Evolutionary conservation across 35 echinoderm and acorn worm species (phyloP), one percentile per base, ranked within the genome.

Genomic region (Holothuria glaberrima): DNA sequence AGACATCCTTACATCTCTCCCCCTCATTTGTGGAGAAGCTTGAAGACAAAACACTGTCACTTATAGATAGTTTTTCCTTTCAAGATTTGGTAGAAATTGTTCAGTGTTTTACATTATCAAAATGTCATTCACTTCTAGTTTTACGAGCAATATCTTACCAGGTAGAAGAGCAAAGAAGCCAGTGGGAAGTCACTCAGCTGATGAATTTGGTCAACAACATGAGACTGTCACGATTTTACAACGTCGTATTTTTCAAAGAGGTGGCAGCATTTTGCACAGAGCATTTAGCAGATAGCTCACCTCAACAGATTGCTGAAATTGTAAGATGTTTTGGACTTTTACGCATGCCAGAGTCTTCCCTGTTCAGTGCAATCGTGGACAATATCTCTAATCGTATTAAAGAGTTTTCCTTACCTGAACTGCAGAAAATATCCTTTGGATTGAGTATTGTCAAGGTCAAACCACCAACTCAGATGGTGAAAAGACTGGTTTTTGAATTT

Each of bases 41-140:
- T 9, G 91, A 92, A 70, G 91, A 92, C 71, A 92, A 92, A 58
- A 92, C 91, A 59, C 36, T 92, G 1, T 30, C 62, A n/a, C 20
- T 92, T 32, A 48, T 88, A 13, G 75, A 88, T 30, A 56, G 88
- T 33, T 92, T 54, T 29, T 77, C 48, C 34, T 88, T 80, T 33
- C 83, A 48, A 48, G 91, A 92, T 12, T 22, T 92, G 14, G 75
- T 82, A 27, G 83, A 28, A 0, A 72, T 92, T 22, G 31, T 41
- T n/a, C 77, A 72, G 54, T 87, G 31, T 33, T 69, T 92, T 22
- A 73, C 70, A 20, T 68, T 19, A 16, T 52, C 71, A 14, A 64
- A 41, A 4, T 58, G 54, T 25, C 33, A 70, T 59, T 88, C 91
- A n/a, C 45, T 88, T 0, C 68, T 86, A 4, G 68, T 92, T n/a